A percentile compares a stretch with the other conserved stretches of the same genome.
Evolutionary conservation across 1,140 invertebrate genomes (phyloP).

Genomic region (Zaprionus taronus): DNA sequence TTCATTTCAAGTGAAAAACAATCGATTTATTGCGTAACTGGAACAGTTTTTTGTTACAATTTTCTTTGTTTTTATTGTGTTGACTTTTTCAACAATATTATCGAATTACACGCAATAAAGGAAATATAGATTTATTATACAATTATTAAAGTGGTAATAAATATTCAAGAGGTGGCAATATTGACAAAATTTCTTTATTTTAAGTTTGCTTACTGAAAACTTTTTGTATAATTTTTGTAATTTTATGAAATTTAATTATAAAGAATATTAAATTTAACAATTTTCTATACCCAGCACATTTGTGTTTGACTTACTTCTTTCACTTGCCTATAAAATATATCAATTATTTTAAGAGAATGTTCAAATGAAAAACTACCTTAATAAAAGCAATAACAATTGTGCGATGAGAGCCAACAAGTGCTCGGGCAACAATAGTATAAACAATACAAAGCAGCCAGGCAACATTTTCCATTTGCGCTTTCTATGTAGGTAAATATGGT

Average conservation of each 20-base stretch:
- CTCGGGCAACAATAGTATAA: slow-evolving; percentile 8
- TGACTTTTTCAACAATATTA: neutral
- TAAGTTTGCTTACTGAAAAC: no score
- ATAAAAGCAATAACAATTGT: slow-evolving; percentile 28
- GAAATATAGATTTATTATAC: neutral
- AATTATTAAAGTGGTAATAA: neutral
- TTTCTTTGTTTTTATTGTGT: neutral
- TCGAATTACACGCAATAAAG: neutral
- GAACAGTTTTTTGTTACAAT: neutral
- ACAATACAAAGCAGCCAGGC: slow-evolving; percentile 46
- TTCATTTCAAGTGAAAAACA: slow-evolving; percentile 3
- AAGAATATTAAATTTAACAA: no score
- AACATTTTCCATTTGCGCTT: slow-evolving; percentile 49
- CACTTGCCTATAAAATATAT: slow-evolving; percentile 15
- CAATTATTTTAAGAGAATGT: slow-evolving; percentile 39
- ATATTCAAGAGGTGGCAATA: neutral
- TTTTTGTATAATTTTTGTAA: neutral
- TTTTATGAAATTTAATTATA: neutral
- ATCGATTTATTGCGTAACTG: neutral
- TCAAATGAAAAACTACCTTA: slow-evolving; percentile 2
- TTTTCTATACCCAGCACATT: neutral
- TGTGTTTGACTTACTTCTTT: neutral
- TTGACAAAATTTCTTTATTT: neutral
- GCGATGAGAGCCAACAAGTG: slow-evolving; percentile 11
- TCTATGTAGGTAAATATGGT: slow-evolving; percentile 42